Evolutionary conservation across 1,140 invertebrate genomes (phyloP), one percentile per base, ranked within the genome.

Genomic region (Paraescarpia echinospica): DNA sequence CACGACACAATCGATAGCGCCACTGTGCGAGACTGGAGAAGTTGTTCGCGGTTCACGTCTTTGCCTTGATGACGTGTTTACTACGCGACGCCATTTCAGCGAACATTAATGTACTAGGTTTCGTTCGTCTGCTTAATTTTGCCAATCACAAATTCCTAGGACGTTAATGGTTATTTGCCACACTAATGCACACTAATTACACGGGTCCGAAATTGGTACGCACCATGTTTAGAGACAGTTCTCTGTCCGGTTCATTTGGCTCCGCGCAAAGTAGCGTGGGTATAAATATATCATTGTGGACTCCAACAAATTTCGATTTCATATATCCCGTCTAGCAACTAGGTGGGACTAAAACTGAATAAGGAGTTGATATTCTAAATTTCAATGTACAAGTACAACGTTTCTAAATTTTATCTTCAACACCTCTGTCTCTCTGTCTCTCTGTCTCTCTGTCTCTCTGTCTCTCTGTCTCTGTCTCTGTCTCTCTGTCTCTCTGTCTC

Each of bases 61-160:
- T 77, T 77, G 59, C 14, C 59, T 22, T 18, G 59, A 27, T 31
- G 59, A 77, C 59, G 14, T 77, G 59, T 77, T 77, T 77, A 77
- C 59, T 31, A 31, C 59, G 59, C 59, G 18, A 31, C 59, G 59
- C 59, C 59, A 77, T 77, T 77, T 77, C 8, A 77, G 59, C 59
- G 59, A 77, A 77, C 59, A 77, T 12, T 77, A 77, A 77, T 77
- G 12, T 77, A 27, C 59, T 77, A 27, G 18, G 59, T 77, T 77
- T 77, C 59, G 59, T 77, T 77, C 59, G 59, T 77, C 59, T 77
- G 59, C 59, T 77, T 77, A 77, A 77, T 77, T 77, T 77, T 77
- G 59, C 59, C 59, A 77, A 77, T 77, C 59, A 77, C 59, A 77
- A 77, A 77, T 77, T 77, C 59, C 59, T 31, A 27, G 59, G 59